Evolutionary conservation across 2,797 vertebrate species (phyloP).

Genomic region (Phyllotis vaccarum): DNA sequence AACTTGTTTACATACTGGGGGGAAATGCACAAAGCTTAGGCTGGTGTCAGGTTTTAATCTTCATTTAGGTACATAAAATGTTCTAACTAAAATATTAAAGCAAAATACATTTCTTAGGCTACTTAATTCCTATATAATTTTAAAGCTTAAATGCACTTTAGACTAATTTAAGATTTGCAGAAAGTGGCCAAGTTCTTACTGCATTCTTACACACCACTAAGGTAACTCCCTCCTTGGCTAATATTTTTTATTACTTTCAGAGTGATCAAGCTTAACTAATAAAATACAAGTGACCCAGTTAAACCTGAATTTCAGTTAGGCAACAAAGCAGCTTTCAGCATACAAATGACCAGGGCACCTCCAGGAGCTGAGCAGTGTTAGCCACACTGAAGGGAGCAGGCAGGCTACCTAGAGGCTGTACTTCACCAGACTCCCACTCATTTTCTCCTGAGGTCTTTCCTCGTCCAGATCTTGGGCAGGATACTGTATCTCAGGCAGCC

Average conservation of each 20-base stretch:
- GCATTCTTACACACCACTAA: neutral
- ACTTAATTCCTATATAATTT: neutral
- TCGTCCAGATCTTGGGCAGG: neutral
- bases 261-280: neutral
- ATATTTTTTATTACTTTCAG: neutral
- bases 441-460: conserved; percentile 14
- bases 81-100: conserved; percentile 46
- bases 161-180: conserved; percentile 19
- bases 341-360: neutral
- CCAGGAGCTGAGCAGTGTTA: neutral
- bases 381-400: neutral
- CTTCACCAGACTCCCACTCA: neutral
- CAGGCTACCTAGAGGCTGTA: neutral
- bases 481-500: neutral
- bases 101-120: neutral
- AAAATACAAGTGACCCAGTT: neutral
- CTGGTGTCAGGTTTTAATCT: conserved; percentile 53
- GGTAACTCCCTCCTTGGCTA: neutral
- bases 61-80: conserved; percentile 14
- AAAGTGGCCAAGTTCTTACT: neutral
- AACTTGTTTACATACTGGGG: conserved; percentile 64
- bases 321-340: neutral
- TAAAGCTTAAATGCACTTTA: conserved; percentile 44
- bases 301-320: conserved; percentile 29
- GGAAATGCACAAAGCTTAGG: neutral